Conservation (phyloP, 2,888 invertebrate species). For the Caenorhabditis becei region DNA sequence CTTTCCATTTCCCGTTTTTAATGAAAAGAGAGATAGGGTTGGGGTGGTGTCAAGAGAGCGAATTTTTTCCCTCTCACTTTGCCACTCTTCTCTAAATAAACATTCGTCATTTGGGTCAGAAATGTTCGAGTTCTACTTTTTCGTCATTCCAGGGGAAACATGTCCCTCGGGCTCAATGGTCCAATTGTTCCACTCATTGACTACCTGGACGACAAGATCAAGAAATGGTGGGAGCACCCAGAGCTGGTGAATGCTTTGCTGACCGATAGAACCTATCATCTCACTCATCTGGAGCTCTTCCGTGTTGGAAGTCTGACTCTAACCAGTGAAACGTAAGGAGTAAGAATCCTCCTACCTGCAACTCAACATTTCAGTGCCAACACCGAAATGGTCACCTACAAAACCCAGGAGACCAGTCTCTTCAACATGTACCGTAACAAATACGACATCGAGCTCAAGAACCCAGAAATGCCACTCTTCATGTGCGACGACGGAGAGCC, state of each 20-base stretch:
- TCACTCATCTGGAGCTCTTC: constrained; percentile 8
- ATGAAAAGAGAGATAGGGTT: not conserved
- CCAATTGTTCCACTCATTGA: constrained; percentile 9
- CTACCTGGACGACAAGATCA: constrained; percentile 7
- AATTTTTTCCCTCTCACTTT: not conserved
- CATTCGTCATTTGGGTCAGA: not conserved
- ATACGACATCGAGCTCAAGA: constrained; percentile 8
- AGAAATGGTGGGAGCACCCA: constrained; percentile 8
- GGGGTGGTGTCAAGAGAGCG: not conserved
- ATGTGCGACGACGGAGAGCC: constrained; percentile 12
- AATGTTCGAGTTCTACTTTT: no score
- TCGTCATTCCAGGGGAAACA: no score
- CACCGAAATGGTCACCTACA: not conserved
- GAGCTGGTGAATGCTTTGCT: constrained; percentile 5
- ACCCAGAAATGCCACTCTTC: constrained; percentile 18
- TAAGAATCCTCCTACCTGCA: not conserved
- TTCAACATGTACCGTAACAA: constrained; percentile 3
- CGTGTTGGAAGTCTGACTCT: not conserved
- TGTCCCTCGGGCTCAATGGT: no score
- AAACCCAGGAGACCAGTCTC: not conserved
- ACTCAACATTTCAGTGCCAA: not conserved
- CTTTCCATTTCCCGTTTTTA: not conserved
- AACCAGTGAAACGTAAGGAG: not conserved
- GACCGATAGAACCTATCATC: constrained; percentile 8
- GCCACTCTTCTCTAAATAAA: not conserved